Evolutionary conservation across 2,888 invertebrate genomes (phyloP).

Genomic region (Gibbula magus): DNA sequence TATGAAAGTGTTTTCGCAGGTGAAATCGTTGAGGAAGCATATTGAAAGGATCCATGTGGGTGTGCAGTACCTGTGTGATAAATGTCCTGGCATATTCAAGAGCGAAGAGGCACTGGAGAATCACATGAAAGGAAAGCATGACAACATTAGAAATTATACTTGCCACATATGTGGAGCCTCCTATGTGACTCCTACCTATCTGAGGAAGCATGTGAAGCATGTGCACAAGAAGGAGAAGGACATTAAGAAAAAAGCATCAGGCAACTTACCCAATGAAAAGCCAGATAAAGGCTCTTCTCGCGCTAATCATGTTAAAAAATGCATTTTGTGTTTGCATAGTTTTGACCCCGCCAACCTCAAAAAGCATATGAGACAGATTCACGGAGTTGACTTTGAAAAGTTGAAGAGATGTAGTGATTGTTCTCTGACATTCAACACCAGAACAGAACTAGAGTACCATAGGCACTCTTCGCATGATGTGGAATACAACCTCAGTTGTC

Average conservation of each 20-base stretch:
- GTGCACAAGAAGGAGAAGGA: neutral
- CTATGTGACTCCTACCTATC: neutral
- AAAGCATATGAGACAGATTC: slow-evolving; percentile 1
- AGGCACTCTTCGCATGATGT: neutral
- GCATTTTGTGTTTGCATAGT: neutral
- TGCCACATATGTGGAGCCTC: neutral
- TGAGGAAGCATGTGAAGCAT: neutral
- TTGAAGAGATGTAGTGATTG: neutral
- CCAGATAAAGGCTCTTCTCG: too few species aligned
- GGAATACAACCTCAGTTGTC: neutral
- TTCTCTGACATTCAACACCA: neutral
- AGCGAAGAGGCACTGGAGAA: neutral
- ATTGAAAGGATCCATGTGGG: neutral
- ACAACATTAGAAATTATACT: neutral
- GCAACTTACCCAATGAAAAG: too few species aligned
- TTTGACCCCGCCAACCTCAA: neutral
- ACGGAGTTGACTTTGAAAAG: neutral
- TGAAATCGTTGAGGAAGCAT: neutral
- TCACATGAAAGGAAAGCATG: neutral
- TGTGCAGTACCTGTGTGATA: neutral
- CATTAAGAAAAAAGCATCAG: too few species aligned
- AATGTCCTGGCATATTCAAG: neutral
- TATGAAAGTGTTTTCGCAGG: neutral
- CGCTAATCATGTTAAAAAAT: neutral
- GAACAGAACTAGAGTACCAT: neutral